phyloP scores from a whole-genome alignment of 92 coral and sea anemone species.

The Zoanthus sociatus region DNA sequence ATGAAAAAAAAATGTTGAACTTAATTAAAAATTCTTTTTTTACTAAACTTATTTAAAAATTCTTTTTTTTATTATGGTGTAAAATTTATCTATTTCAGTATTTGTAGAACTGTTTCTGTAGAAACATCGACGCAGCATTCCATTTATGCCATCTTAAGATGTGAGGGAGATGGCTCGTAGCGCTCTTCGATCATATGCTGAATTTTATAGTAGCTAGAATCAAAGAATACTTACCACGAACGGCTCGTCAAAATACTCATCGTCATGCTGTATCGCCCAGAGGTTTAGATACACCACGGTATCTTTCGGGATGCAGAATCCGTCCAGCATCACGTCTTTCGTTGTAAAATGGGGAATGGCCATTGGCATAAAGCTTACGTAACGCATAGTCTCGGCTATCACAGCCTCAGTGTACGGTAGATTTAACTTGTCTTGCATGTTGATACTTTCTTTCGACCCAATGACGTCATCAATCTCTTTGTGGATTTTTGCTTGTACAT shows the following conservation, averaged over 20 bases:
- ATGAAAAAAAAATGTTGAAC: too few species aligned
- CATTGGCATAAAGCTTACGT: slow-evolving; percentile 70
- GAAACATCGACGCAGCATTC: too few species aligned
- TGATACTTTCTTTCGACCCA: slow-evolving; percentile 46
- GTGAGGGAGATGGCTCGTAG: too few species aligned
- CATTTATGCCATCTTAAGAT: too few species aligned
- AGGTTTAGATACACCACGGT: slow-evolving; percentile 73
- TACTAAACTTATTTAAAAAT: too few species aligned
- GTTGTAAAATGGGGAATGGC: slow-evolving; percentile 75
- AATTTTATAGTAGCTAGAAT: too few species aligned
- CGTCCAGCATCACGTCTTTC: slow-evolving; percentile 62
- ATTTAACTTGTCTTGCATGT: slow-evolving; percentile 63
- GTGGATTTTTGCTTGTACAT: slow-evolving; percentile 67
- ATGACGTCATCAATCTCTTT: slow-evolving; percentile 69
- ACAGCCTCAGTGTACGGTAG: slow-evolving; percentile 75
- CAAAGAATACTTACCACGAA: slow-evolving; percentile 34
- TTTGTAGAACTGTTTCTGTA: too few species aligned
- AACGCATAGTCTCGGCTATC: slow-evolving; percentile 64
- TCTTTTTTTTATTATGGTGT: too few species aligned
- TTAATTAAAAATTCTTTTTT: too few species aligned
- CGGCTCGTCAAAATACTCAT: slow-evolving; percentile 68
- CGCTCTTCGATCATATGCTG: too few species aligned
- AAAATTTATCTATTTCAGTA: too few species aligned
- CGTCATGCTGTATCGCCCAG: slow-evolving; percentile 82
- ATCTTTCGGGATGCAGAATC: slow-evolving; percentile 74